Evolutionary conservation across 2,113 vertebrate genomes (phyloP), one percentile per base, ranked within the genome.

Genomic region (Sakesphorus luctuosus): DNA sequence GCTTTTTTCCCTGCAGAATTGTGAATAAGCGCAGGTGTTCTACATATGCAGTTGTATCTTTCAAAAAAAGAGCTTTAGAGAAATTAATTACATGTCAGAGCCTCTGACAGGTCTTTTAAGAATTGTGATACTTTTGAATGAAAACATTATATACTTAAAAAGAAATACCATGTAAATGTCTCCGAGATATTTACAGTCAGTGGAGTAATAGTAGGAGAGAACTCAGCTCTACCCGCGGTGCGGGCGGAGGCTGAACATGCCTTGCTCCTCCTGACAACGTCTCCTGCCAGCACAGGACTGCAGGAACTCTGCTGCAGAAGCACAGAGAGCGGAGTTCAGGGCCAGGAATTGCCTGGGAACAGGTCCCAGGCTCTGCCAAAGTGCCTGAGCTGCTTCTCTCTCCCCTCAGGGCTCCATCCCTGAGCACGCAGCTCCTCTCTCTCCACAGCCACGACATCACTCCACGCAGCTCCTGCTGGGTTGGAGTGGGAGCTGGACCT

Each of bases 71-170:
- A 96, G 94, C 96, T 96, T 94, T 81, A 92, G 90, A 95, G 96
- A 97, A 97, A 97, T 97, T 96, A 97, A 97, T 96, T 95, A 90
- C 93, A 90, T 96, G 96, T 97, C 96, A 97, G 93, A 94, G 93
- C 79, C 93, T 92, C 93, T 96, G 96, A 96, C 96, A 96, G 96
- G 94, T 96, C 94, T 96, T 97, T 94, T 90, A 96, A 96, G 96
- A 95, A 96, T 95, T 95, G 94, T 84, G 93, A 96, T 95, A 96
- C 94, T 96, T 96, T 91, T 97, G 96, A 96, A 97, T 97, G 96
- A 96, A 97, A 97, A 96, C 93, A 96, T 95, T 97, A 94, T 95
- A 95, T 79, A 93, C 96, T 96, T 96, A 93, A 96, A 95, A 96
- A 96, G 95, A 93, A 96, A 95, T 95, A 96, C 73, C 96, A 87